Conservation (phyloP, 2,888 invertebrate species). For the Caenorhabditis sp. region DNA sequence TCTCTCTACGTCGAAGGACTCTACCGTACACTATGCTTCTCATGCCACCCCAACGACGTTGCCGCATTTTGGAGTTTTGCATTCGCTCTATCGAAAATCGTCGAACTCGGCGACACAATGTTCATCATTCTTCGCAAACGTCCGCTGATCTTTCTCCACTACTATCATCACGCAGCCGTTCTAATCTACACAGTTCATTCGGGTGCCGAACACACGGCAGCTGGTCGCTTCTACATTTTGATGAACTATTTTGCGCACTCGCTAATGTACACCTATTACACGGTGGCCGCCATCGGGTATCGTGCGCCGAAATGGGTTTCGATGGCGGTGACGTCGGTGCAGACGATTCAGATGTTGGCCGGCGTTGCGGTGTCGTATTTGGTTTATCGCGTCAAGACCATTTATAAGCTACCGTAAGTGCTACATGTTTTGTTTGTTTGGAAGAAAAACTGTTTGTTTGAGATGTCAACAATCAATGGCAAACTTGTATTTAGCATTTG, state of each 20-base stretch:
- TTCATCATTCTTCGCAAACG: slow-evolving; percentile 68
- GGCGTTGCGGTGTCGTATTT: slow-evolving; percentile 64
- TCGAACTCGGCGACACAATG: slow-evolving; percentile 69
- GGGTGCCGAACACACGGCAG: slow-evolving; percentile 69
- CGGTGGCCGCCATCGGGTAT: slow-evolving; percentile 72
- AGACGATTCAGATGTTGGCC: slow-evolving; percentile 67
- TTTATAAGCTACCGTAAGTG: slow-evolving; percentile 33
- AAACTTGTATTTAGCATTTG: slow-evolving; percentile 65
- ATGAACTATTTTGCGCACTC: slow-evolving; percentile 75
- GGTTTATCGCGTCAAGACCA: slow-evolving; percentile 62
- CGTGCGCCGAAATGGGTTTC: slow-evolving; percentile 74
- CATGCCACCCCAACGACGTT: slow-evolving; percentile 57
- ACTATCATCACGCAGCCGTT: slow-evolving; percentile 71
- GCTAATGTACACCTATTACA: slow-evolving; percentile 74
- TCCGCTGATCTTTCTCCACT: slow-evolving; percentile 69
- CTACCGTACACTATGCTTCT: slow-evolving; percentile 63
- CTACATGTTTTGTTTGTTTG: too few relatives aligned
- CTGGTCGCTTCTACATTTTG: slow-evolving; percentile 69
- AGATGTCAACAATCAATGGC: slow-evolving; percentile 64
- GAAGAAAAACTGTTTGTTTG: too few relatives aligned
- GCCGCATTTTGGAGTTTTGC: slow-evolving; percentile 63
- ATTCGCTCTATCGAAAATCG: slow-evolving; percentile 67
- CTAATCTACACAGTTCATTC: slow-evolving; percentile 70
- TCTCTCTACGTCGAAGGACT: slow-evolving; percentile 51
- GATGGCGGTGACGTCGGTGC: slow-evolving; percentile 66